These are phyloP conservation scores for Psylliodes chrysocephalus DNA, from an alignment of 2,888 invertebrate species.

Conservation along the genomic window DNA sequence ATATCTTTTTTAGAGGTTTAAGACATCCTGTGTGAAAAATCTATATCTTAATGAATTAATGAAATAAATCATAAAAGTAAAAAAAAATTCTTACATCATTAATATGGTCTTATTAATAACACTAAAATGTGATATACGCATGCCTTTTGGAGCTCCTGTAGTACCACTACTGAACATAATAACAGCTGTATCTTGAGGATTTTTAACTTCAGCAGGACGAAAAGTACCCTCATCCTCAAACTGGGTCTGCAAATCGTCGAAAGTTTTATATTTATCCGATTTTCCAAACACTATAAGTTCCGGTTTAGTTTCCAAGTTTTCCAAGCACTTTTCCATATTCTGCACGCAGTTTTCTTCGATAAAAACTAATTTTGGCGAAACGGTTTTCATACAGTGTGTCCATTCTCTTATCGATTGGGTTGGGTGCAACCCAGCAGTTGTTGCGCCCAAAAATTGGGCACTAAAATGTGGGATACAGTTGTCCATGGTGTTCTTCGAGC, in stretches of 20 bases:
- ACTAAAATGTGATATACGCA: constrained; percentile 51
- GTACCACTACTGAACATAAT: constrained; percentile 59
- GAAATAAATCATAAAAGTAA: not conserved
- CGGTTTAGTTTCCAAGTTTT: constrained; percentile 36
- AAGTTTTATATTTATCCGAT: constrained; percentile 39
- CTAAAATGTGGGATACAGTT: constrained; percentile 65
- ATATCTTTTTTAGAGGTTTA: no score
- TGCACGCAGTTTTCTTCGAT: constrained; percentile 44
- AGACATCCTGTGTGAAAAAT: not conserved
- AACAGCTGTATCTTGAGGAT: constrained; percentile 47
- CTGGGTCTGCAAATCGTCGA: constrained; percentile 25
- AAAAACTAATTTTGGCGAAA: constrained; percentile 51
- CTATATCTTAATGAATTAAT: no score
- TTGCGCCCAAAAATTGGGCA: constrained; percentile 63
- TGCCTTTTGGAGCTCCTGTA: constrained; percentile 56
- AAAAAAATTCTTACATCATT: constrained; percentile 29
- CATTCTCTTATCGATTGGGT: constrained; percentile 46
- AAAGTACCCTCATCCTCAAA: constrained; percentile 43
- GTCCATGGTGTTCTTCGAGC: constrained; percentile 65
- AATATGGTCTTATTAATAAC: constrained; percentile 29
- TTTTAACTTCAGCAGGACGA: constrained; percentile 38
- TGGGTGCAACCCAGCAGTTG: constrained; percentile 53
- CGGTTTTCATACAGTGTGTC: constrained; percentile 47
- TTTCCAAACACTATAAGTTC: constrained; percentile 49
- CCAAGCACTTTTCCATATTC: constrained; percentile 42